Conservation (phyloP, 2,797 vertebrate species). For the Calcarius lapponicus region DNA sequence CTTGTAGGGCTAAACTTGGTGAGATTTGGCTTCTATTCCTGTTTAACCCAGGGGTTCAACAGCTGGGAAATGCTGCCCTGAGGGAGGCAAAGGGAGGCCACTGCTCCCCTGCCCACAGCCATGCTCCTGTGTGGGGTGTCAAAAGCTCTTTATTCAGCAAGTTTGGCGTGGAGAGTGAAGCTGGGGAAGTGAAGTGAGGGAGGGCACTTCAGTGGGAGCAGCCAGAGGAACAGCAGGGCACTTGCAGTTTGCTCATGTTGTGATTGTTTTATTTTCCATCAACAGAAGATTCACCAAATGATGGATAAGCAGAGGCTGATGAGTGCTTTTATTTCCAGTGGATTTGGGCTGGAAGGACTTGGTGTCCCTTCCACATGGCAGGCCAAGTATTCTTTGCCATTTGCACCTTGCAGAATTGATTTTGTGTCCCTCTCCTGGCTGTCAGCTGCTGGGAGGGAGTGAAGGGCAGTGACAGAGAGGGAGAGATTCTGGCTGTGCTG, state of each 20-base stretch:
- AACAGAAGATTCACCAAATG: not conserved
- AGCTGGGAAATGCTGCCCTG: not conserved
- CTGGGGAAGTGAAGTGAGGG: not conserved
- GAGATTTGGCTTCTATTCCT: not conserved
- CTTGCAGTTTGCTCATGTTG: not conserved
- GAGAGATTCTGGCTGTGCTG: not conserved
- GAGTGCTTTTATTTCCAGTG: not conserved
- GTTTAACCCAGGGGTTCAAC: not conserved
- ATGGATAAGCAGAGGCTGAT: not conserved
- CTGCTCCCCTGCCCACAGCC: not conserved
- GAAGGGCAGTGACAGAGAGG: not conserved
- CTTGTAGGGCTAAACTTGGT: not conserved
- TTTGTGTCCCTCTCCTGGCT: not conserved
- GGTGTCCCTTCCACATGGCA: rapidly evolving
- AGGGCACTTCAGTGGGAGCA: rapidly evolving
- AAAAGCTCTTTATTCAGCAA: not conserved
- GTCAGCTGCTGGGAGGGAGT: not conserved
- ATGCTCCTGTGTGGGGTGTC: rapidly evolving
- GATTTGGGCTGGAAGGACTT: not conserved
- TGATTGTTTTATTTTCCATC: not conserved
- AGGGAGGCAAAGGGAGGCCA: not conserved
- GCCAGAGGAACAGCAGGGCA: not conserved
- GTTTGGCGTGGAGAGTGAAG: not conserved
- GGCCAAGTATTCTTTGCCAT: not conserved
- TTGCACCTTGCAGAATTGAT: not conserved